Evolutionary conservation across 2,797 vertebrate species (phyloP).

Genomic region (Erithacus rubecula): DNA sequence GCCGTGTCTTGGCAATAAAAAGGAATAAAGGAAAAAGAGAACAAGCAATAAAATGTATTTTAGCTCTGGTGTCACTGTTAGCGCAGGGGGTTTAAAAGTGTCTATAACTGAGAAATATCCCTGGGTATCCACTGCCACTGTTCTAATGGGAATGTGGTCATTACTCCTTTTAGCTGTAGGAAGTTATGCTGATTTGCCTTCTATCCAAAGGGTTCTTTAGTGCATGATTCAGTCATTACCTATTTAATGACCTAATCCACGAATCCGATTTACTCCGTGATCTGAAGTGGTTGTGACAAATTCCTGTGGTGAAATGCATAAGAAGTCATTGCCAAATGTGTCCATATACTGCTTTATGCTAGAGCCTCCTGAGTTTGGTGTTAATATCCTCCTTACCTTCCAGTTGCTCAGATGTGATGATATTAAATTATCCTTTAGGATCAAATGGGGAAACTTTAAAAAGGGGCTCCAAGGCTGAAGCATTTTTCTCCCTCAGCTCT

Average conservation of each 20-base stretch:
- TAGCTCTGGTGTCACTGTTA: neutral
- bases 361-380: neutral
- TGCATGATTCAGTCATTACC: neutral
- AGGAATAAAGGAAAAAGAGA: neutral
- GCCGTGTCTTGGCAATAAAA: neutral
- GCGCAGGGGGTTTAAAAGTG: neutral
- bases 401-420: neutral
- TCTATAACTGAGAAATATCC: neutral
- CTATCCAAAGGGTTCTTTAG: neutral
- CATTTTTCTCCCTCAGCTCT: neutral
- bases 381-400: neutral
- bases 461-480: neutral
- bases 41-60: neutral
- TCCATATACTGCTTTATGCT: neutral
- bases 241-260: neutral
- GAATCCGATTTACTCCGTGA: neutral
- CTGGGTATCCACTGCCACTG: neutral
- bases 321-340: neutral
- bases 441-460: neutral
- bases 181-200: neutral
- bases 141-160: neutral
- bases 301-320: neutral
- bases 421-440: neutral
- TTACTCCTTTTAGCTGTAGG: conserved; percentile 1
- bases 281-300: conserved; percentile 13